Conservation (phyloP, 2,888 invertebrate species). For the Lepidocyrtoides sp. region DNA sequence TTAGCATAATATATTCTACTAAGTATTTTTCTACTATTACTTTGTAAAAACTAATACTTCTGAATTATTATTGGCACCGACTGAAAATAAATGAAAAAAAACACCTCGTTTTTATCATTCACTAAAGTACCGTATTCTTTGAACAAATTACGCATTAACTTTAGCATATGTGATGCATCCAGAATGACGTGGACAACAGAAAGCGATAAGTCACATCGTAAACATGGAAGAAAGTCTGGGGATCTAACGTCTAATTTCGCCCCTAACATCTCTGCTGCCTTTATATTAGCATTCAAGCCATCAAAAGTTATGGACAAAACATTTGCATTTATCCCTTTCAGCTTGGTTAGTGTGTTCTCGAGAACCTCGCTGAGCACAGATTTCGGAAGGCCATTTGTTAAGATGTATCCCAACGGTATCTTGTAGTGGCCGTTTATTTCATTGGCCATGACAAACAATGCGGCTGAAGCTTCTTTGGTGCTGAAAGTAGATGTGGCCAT, state of each 20-base stretch:
- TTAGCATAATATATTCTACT: no score
- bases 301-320: background rate
- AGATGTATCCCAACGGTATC: constrained; percentile 43
- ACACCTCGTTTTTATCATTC: background rate
- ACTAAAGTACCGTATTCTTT: background rate
- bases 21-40: no score
- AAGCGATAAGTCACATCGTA: background rate
- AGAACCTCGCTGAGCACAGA: background rate
- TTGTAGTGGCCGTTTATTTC: constrained; percentile 25
- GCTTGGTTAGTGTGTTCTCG: background rate
- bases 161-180: constrained; percentile 2
- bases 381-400: constrained; percentile 12
- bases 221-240: background rate
- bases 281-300: background rate
- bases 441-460: constrained; percentile 46
- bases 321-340: background rate
- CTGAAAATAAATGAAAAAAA: no score
- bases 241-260: background rate
- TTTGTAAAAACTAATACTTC: no score
- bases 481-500: background rate
- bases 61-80: no score
- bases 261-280: background rate
- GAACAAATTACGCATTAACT: constrained; percentile 10
- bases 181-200: background rate
- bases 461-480: constrained; percentile 10